Base-by-base conservation (phyloP, 2,113 vertebrate species). In the Pangasianodon gigas region DNA sequence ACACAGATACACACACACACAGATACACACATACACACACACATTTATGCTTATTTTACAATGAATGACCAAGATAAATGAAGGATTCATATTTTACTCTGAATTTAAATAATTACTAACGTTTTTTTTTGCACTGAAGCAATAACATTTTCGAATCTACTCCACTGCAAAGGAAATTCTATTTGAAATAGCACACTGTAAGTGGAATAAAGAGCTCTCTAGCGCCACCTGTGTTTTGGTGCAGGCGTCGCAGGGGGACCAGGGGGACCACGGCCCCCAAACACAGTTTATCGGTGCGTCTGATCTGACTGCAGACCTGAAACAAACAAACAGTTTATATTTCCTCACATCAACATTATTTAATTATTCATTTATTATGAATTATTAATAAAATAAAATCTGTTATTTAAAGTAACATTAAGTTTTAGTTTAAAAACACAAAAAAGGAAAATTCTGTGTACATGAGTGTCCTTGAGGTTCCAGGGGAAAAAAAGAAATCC, bases 181-280 rank as follows among this genome's bases (percentile, higher is more conserved):
- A n/a, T 32, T 74, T 8, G 1, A 74, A 74, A 19, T 9, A 21
- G 37, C 8, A 9, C 0, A 19, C 16, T 69, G 65, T 69, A 69
- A 32, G n/a, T n/a, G 32, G 32, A 74, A 8, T 18, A 74, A 71
- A 16, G 69, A 41, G 71, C 71, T 74, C 84, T 65, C 24, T 2
- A 44, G 32, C 7, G 56, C 84, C 48, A 96, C 95, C 94, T 95
- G 93, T 88, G 74, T 87, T 51, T 90, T 96, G 56, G 96, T 96
- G 91, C 98, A 98, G 77, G 96, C 95, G 29, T 96, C 95, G 75
- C 98, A 99, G 56, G 95, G 96, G 0, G 97, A 97, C 98, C 98
- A 99, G 7, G 94, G 6, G 2, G 87, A 86, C 90, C 88, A 98
- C 10, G 96, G 86, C 62, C 92, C 95, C 97, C 97, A 98, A 87